A percentile compares a stretch with the other conserved stretches of the same genome.
These are phyloP conservation scores for Spisula solida DNA, from an alignment of 2,888 invertebrate species.

Conservation along the genomic window DNA sequence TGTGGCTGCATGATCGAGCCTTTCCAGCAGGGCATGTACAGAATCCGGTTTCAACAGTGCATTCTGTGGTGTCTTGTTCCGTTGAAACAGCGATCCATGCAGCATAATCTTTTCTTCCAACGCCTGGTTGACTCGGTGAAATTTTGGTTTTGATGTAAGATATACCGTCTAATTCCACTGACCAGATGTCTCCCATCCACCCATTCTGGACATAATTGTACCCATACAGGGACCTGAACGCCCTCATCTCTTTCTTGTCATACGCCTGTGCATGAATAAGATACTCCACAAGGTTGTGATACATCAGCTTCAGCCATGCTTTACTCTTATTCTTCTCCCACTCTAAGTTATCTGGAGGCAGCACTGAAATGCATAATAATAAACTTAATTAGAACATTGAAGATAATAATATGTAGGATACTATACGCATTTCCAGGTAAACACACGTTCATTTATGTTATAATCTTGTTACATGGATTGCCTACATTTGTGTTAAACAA, in stretches of 20 bases:
- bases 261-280: not conserved
- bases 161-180: not conserved
- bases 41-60: not conserved
- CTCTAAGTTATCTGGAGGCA: not conserved
- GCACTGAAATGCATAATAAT: not conserved
- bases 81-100: slow-evolving; percentile 22
- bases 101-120: slow-evolving; percentile 41
- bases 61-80: not conserved
- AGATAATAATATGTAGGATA: too few species aligned
- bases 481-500: too few species aligned
- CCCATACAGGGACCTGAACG: slow-evolving; percentile 52
- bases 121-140: slow-evolving; percentile 54
- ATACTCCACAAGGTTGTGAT: not conserved
- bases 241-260: slow-evolving; percentile 31
- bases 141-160: not conserved
- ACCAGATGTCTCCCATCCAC: not conserved
- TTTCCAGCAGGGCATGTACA: slow-evolving; percentile 47
- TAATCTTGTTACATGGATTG: too few species aligned
- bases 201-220: slow-evolving; percentile 55
- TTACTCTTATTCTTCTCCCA: not conserved
- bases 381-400: too few species aligned
- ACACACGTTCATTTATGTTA: too few species aligned
- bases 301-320: not conserved
- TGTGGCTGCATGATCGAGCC: slow-evolving; percentile 39
- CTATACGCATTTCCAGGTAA: too few species aligned